Evolutionary conservation across 2,797 vertebrate species (phyloP).

Genomic region (Darevskia nairensis): DNA sequence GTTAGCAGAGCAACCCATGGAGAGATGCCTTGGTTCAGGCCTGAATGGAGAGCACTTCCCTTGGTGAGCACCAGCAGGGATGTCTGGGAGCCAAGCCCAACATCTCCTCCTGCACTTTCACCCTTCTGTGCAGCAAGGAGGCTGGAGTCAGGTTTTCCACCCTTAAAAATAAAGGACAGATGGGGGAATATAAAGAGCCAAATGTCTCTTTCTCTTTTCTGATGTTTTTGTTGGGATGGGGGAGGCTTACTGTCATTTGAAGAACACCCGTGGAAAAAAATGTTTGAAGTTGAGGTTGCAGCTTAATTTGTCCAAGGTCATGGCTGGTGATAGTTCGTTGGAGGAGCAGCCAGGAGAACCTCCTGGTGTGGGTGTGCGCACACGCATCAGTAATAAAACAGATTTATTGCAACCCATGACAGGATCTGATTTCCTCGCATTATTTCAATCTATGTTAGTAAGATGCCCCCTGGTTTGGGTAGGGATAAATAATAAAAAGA

Average conservation of each 20-base stretch:
- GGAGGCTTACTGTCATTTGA: not conserved
- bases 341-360: not conserved
- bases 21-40: not conserved
- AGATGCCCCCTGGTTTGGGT: too few relatives aligned
- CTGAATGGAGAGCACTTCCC: not conserved
- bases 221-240: not conserved
- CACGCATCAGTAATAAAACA: too few relatives aligned
- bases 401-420: too few relatives aligned
- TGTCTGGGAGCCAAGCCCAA: not conserved
- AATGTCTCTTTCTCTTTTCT: not conserved
- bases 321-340: not conserved
- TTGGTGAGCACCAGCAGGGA: conserved; percentile 6
- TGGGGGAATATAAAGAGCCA: conserved; percentile 12
- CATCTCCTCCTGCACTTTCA: conserved; percentile 7
- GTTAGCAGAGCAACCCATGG: conserved; percentile 6
- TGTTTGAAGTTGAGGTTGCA: not conserved
- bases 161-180: conserved; percentile 9
- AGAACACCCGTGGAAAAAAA: conserved; percentile 1
- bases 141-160: conserved; percentile 34
- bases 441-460: too few relatives aligned
- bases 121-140: conserved; percentile 12
- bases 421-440: too few relatives aligned
- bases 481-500: too few relatives aligned
- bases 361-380: too few relatives aligned
- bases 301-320: not conserved